These are phyloP conservation scores for Calyptomena viridis DNA, from an alignment of 2,113 vertebrate genomes.

Conservation along the genomic window DNA sequence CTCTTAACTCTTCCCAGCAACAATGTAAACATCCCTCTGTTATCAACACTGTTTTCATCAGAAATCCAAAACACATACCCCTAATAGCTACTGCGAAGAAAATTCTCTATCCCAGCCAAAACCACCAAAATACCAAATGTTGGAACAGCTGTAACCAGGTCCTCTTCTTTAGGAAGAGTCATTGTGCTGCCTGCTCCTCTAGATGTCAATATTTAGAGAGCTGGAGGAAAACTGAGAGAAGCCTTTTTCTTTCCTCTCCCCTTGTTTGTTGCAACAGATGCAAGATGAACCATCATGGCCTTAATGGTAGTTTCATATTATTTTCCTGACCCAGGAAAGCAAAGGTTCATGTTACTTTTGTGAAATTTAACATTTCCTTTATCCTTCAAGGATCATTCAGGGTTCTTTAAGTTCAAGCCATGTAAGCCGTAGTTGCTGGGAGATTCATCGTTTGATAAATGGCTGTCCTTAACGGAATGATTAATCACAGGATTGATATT, in stretches of 20 bases:
- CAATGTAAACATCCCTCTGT: not conserved
- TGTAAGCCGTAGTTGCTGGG: not conserved
- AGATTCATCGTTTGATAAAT: not conserved
- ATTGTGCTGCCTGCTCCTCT: not conserved
- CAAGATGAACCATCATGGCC: not conserved
- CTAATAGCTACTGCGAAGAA: not conserved
- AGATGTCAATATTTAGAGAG: not conserved
- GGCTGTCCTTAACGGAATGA: not conserved
- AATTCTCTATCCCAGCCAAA: not conserved
- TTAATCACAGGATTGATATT: constrained; percentile 3
- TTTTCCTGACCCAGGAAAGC: not conserved
- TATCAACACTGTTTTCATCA: not conserved
- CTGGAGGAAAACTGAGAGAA: not conserved
- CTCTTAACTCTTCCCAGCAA: not conserved
- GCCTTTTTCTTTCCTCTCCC: not conserved
- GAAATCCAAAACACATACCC: not conserved
- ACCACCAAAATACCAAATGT: not conserved
- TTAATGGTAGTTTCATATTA: not conserved
- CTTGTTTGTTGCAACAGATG: not conserved
- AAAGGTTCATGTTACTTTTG: not conserved
- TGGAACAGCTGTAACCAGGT: not conserved
- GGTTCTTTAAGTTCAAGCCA: constrained; percentile 2
- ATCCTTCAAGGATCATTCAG: not conserved
- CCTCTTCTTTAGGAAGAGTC: not conserved
- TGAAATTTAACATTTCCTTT: not conserved